These are phyloP conservation scores for Hydrotaea cyrtoneurina DNA, from an alignment of 2,888 invertebrate genomes.

Conservation along the genomic window DNA sequence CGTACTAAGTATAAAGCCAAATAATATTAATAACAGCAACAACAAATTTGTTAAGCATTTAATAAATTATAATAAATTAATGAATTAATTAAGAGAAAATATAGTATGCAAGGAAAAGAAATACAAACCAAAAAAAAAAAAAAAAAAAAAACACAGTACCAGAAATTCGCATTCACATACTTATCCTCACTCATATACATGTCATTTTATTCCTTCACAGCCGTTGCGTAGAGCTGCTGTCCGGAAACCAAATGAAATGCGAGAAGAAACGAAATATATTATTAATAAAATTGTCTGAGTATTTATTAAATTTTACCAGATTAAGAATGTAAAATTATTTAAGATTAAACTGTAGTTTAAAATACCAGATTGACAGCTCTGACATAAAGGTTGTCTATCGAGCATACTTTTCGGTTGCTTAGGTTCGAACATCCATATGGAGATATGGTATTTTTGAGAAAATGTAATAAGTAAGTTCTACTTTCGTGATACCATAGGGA, in stretches of 20 bases:
- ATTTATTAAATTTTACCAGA: constrained; percentile 48
- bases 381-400: not conserved
- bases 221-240: not conserved
- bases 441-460: not conserved
- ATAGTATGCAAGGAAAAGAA: not conserved
- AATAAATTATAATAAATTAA: constrained; percentile 58
- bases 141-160: no score
- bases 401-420: constrained; percentile 27
- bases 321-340: constrained; percentile 36
- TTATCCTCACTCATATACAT: not conserved
- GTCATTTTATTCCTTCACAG: not conserved
- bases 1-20: constrained; percentile 52
- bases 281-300: constrained; percentile 33
- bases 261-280: not conserved
- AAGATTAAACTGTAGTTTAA: not conserved
- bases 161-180: not conserved
- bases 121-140: not conserved
- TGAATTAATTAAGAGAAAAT: constrained; percentile 46
- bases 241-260: not conserved
- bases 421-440: not conserved
- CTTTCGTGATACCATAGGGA: no score
- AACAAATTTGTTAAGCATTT: constrained; percentile 57
- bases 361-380: not conserved
- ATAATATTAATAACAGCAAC: constrained; percentile 3
- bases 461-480: not conserved